A percentile compares a stretch with the other conserved stretches of the same genome.
Conservation (phyloP, 2,797 vertebrate genomes). For the Urocyon cinereoargenteus region DNA sequence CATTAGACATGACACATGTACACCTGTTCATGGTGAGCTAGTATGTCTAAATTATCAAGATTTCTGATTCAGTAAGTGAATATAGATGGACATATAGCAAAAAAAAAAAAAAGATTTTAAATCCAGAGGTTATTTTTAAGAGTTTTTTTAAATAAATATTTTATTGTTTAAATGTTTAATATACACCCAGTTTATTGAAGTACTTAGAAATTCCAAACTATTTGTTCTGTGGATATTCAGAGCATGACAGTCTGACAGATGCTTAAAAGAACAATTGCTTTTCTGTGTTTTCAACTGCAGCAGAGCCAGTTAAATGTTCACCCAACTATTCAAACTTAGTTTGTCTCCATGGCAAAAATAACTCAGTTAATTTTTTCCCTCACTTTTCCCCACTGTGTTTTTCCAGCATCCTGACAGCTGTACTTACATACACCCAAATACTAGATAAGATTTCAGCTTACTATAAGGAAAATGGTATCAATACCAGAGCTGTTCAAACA, state of each 20-base stretch:
- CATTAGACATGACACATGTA: not conserved
- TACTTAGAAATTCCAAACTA: not conserved
- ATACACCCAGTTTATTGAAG: not conserved
- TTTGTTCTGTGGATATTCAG: not conserved
- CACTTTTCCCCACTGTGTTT: not conserved
- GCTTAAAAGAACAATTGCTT: not conserved
- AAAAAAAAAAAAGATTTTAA: not conserved
- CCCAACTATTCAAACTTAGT: not conserved
- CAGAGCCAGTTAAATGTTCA: slow-evolving; percentile 3
- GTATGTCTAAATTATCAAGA: slow-evolving; percentile 11
- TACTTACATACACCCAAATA: not conserved
- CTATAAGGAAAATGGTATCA: not conserved
- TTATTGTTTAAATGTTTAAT: slow-evolving; percentile 16
- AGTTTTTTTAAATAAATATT: slow-evolving; percentile 2
- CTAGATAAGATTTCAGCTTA: slow-evolving; percentile 21
- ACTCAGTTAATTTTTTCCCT: not conserved
- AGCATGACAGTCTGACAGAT: not conserved
- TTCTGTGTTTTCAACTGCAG: not conserved
- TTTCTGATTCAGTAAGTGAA: not conserved
- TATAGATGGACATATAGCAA: not conserved
- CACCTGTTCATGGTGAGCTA: not conserved
- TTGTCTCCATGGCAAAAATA: not conserved
- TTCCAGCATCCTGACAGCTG: not conserved
- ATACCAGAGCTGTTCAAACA: not conserved
- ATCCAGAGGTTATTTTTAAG: not conserved